Conservation (phyloP, 2,797 vertebrate genomes). For the Spinus pinus region DNA sequence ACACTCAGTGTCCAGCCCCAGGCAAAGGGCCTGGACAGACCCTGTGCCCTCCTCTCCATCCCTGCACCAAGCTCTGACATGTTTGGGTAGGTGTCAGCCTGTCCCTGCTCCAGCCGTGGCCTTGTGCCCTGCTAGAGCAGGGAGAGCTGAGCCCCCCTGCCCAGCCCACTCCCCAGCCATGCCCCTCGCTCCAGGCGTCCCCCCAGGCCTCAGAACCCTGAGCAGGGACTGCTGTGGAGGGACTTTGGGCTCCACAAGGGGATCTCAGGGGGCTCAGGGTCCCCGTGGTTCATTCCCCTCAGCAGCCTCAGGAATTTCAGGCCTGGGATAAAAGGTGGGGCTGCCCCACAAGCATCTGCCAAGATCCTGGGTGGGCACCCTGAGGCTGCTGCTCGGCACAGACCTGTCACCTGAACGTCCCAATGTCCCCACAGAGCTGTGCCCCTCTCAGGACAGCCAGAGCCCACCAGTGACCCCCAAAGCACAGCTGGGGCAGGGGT, state of each 20-base stretch:
- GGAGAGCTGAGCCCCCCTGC: neutral
- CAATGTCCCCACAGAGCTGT: rapidly evolving
- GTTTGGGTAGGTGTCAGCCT: neutral
- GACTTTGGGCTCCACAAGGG: neutral
- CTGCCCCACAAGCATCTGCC: rapidly evolving
- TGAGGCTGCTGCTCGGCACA: neutral
- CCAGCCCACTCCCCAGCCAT: rapidly evolving
- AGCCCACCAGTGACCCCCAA: neutral
- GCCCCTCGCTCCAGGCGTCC: rapidly evolving
- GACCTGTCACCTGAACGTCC: rapidly evolving
- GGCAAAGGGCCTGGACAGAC: neutral
- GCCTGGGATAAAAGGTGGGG: neutral
- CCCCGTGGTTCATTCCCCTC: neutral
- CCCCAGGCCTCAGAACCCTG: neutral
- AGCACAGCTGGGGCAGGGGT: rapidly evolving
- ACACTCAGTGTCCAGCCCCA: rapidly evolving
- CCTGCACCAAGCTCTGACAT: neutral
- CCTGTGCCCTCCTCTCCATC: too few relatives aligned
- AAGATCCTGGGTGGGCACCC: neutral
- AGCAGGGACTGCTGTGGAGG: neutral
- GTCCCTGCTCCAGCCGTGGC: neutral
- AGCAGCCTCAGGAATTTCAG: neutral
- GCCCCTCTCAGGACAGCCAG: neutral
- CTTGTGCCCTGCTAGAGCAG: rapidly evolving
- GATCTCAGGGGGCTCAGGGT: neutral